Conservation (phyloP, 2,888 invertebrate genomes). For the Catocala nupta region DNA sequence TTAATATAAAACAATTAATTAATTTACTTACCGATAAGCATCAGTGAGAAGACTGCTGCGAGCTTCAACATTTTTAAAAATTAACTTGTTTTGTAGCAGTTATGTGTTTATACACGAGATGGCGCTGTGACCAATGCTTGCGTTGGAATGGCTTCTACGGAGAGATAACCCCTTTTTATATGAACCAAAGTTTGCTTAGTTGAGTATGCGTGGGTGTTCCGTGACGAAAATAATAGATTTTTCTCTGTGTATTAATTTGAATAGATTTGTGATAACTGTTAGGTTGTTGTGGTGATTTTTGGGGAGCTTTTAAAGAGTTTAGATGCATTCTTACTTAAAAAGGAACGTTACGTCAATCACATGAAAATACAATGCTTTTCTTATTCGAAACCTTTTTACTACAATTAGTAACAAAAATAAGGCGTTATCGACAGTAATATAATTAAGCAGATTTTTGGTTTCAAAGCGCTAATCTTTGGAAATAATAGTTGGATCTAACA, state of each 20-base stretch:
- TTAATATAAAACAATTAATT: slow-evolving; percentile 11
- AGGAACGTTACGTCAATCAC: no score
- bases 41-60: slow-evolving; percentile 71
- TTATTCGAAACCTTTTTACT: no score
- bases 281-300: background rate
- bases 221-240: slow-evolving; percentile 38
- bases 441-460: no score
- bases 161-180: slow-evolving; percentile 69
- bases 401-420: no score
- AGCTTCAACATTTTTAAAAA: slow-evolving; percentile 72
- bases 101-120: slow-evolving; percentile 50
- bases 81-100: slow-evolving; percentile 24
- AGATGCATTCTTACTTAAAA: no score
- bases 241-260: slow-evolving; percentile 1
- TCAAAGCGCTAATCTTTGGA: no score
- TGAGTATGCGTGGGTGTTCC: slow-evolving; percentile 44
- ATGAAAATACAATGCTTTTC: no score
- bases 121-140: slow-evolving; percentile 49
- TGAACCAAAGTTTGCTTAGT: slow-evolving; percentile 60
- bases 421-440: no score
- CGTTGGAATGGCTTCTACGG: slow-evolving; percentile 55
- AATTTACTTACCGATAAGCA: slow-evolving; percentile 76
- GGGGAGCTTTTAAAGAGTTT: background rate
- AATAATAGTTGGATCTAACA: no score
- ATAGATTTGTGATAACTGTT: background rate